Evolutionary conservation across 2,888 invertebrate genomes (phyloP), one percentile per base, ranked within the genome.

Genomic region (Altica lythri): DNA sequence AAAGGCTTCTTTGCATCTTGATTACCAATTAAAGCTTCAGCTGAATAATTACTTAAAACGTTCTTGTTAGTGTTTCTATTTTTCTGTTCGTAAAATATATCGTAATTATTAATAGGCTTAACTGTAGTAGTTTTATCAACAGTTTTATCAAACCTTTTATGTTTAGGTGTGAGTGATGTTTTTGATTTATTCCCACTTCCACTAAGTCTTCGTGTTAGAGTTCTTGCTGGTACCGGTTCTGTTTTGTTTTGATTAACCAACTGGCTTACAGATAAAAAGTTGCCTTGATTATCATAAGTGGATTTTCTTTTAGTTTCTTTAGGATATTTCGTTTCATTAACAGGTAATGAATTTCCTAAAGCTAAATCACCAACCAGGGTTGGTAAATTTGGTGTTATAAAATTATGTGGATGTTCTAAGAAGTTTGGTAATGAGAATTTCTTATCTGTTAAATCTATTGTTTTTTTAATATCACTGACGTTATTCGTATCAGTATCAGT

Each of bases 351-450:
- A 51, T 68, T 72, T 6, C 74, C 73, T 5, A 84, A 67, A 1
- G 84, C 83, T 40, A 84, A 70, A 71, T 84, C 84, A 1, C 84
- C 83, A 1, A 84, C 81, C 34, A 85, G 68, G n/a, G 83, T 83
- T 4, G 84, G 82, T 43, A 84, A 70, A 13, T 83, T 81, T 1
- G 81, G 78, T 2, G 81, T 76, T 2, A 79, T 75, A 17, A 79
- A 73, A 51, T 68, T 69, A 46, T 77, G 78, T 1, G 75, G 63
- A 1, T 73, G 68, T 40, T 77, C 77, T 14, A 78, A 65, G 47
- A 77, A 78, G 54, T 75, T 73, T 2, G 76, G 75, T 30, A 77
- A 61, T 1, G 81, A 73, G 60, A 81, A 81, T n/a, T 79, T 77
- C 62, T 81, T 80, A 17, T 81, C 80, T 12, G 66, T 54, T 16